Evolutionary conservation across 2,113 vertebrate genomes (phyloP).

Genomic region (Ictalurus furcatus): DNA sequence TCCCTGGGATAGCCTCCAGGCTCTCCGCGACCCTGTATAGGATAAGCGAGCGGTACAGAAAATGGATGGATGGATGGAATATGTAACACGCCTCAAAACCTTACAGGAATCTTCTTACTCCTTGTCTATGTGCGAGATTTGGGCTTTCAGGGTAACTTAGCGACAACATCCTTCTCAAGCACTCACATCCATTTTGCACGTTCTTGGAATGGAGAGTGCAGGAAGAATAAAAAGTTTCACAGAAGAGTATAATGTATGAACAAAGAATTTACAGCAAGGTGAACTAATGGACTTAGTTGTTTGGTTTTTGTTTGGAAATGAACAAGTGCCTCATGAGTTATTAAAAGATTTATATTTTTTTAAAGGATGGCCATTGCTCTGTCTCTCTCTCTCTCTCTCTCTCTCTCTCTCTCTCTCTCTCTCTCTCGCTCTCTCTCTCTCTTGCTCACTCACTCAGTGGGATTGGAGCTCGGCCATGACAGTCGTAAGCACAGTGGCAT

Average conservation of each 20-base stretch:
- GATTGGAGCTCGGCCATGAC: slow-evolving; percentile 73
- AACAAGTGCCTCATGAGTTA: not conserved
- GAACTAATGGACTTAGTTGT: not conserved
- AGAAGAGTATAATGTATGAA: not conserved
- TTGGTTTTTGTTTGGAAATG: not conserved
- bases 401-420: slow-evolving; percentile 64
- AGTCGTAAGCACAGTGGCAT: slow-evolving; percentile 64
- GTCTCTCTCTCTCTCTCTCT: slow-evolving; percentile 37
- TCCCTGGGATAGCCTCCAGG: no score
- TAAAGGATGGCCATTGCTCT: not conserved
- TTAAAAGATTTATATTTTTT: not conserved
- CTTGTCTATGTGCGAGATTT: not conserved
- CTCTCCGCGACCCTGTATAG: no score
- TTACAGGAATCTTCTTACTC: not conserved
- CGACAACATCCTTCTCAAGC: not conserved
- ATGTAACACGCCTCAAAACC: not conserved
- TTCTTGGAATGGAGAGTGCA: no score
- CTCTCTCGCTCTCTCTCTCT: slow-evolving; percentile 8
- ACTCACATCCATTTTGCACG: no score
- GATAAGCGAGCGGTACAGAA: no score
- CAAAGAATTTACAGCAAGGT: not conserved
- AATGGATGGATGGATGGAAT: not conserved
- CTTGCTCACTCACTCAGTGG: slow-evolving; percentile 68
- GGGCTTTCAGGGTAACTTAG: not conserved
- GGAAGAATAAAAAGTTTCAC: not conserved